phyloP scores from a whole-genome alignment of 2,797 vertebrate genomes.

The Apodemus agrarius region DNA sequence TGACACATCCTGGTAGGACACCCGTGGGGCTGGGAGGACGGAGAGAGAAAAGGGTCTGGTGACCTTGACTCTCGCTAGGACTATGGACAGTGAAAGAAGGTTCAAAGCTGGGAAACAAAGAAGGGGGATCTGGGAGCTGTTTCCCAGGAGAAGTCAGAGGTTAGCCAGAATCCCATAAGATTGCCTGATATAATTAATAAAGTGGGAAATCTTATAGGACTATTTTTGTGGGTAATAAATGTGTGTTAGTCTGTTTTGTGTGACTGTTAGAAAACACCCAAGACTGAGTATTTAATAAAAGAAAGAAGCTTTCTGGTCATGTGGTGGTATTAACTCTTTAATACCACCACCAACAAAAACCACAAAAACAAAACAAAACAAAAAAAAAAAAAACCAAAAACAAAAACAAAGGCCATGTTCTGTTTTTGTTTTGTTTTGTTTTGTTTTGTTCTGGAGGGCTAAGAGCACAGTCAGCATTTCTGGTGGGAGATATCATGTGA shows the following conservation, averaged over 20 bases:
- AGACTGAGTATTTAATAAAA: neutral
- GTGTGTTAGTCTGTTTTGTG: neutral
- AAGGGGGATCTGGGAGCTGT: neutral
- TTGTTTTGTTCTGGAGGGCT: neutral
- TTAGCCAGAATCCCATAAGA: neutral
- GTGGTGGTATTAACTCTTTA: too few relatives aligned
- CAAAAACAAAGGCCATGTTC: neutral
- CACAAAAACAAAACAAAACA: neutral
- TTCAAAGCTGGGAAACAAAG: neutral
- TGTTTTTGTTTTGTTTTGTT: too few relatives aligned
- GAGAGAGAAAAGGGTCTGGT: neutral
- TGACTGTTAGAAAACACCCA: neutral
- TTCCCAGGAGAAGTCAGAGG: neutral
- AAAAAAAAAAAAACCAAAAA: too few relatives aligned
- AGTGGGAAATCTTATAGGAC: neutral
- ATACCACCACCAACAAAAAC: too few relatives aligned
- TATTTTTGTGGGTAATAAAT: neutral
- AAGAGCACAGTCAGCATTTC: neutral
- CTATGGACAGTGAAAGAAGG: neutral
- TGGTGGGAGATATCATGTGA: neutral
- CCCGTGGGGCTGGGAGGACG: neutral
- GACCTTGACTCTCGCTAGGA: neutral
- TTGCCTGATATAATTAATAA: neutral
- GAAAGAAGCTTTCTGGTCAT: neutral
- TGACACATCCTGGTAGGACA: neutral